Evolutionary conservation across 2,888 invertebrate species (phyloP), one percentile per base, ranked within the genome.

Genomic region (Aphodius granarius): DNA sequence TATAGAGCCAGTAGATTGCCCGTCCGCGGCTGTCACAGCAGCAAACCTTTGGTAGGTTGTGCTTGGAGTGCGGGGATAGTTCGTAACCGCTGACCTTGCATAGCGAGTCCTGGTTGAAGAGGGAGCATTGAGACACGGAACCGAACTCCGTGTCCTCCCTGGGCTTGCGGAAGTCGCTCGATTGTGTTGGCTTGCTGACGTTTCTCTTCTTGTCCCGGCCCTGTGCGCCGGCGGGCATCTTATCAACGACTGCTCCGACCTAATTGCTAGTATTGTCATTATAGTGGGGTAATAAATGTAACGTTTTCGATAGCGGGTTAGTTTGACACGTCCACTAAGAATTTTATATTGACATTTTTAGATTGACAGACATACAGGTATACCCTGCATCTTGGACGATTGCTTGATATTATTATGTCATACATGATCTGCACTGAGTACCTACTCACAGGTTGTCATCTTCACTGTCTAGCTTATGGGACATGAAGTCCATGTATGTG

Each of bases 21-120:
- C 78, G 64, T 1, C 77, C 77, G 20, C 73, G 21, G 17, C 77
- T 68, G 66, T 75, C 72, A 6, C 68, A 66, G 1, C 16, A 63
- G 16, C 73, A 68, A 43, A 76, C 19, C 13, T 77, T 72, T 4
- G 77, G 78, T 6, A 78, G 73, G 63, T 77, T 73, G 13, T 64
- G 72, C 15, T 75, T 77, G 17, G 75, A 75, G 63, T 71, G 63
- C n/a, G 68, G n/a, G 0, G 75, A 74, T 72, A 78, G 62, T 13
- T 79, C 78, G 21, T 74, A 78, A 70, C 78, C 78, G 76, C 79
- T 79, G 23, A 79, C 79, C 70, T 77, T 78, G 68, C 79, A 79
- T 66, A 79, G 68, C 15, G 78, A 78, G 70, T 78, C 79, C 13
- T 73, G 72, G 62, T 74, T 23, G 20, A 78, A 18, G 43, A 70